phyloP scores from a whole-genome alignment of 1,140 invertebrate species.

The Lucilia sericata region DNA sequence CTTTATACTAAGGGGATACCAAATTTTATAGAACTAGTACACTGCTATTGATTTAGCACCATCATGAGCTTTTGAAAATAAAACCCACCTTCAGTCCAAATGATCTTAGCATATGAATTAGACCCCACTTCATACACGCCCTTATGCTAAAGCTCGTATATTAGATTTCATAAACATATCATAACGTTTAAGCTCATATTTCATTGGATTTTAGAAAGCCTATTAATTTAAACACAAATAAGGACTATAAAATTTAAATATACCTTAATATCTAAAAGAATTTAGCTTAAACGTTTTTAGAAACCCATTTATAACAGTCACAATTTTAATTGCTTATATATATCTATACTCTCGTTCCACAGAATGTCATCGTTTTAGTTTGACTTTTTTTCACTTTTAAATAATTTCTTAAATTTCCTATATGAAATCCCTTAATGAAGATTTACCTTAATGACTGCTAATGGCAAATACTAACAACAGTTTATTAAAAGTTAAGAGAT shows the following conservation, averaged over 20 bases:
- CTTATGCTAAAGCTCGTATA: not conserved
- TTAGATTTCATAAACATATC: slow-evolving; percentile 17
- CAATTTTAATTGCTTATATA: no score
- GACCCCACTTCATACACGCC: not conserved
- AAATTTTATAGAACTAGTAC: no score
- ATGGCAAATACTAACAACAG: slow-evolving; percentile 2
- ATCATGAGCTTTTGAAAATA: no score
- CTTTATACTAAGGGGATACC: no score
- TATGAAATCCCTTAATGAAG: slow-evolving; percentile 6
- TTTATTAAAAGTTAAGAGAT: not conserved
- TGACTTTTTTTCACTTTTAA: no score
- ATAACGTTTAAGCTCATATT: not conserved
- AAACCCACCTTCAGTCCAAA: not conserved
- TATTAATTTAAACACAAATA: not conserved
- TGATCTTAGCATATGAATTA: not conserved
- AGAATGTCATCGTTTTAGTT: no score
- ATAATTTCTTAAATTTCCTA: not conserved
- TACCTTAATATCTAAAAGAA: not conserved
- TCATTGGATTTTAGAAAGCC: not conserved
- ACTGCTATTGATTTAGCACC: no score
- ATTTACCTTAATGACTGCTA: slow-evolving; percentile 20
- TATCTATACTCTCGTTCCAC: no score
- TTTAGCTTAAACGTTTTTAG: not conserved
- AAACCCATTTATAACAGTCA: not conserved
- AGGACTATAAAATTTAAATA: not conserved